Base-by-base conservation (phyloP, 2,113 vertebrate species). In the Elaphurus davidianus region DNA sequence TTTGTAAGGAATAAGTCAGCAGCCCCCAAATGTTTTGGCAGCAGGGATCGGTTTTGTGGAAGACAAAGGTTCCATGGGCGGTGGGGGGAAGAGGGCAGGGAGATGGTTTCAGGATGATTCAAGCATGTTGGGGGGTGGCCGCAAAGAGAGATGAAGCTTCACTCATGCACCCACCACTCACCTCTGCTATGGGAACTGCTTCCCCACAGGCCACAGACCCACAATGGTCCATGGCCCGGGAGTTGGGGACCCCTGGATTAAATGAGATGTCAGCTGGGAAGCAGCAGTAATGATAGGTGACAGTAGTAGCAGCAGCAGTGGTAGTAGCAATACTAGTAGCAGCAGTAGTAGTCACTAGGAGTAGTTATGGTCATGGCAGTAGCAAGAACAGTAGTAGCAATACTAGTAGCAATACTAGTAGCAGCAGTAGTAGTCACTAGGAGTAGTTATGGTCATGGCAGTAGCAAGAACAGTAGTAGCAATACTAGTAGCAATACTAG, bases 71-170 rank as follows among this genome's bases (percentile, higher is more conserved):
- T 43, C 12, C 40, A 76, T 23, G 40, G 36, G 23, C 3, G 1
- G 23, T 27, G 36, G 40, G 23, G 71, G 40, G 19, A 74, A 40
- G 19, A 76, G 71, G 40, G 71, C 40, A 14, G 36, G 40, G 71
- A 43, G n/a, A 25, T 7, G 36, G 23, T 43, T 43, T 76, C 36
- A 43, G 71, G 71, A 43, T 76, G 23, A 76, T 76, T 76, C 71
- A 76, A 14, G 40, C 40, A 27, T 27, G 36, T 27, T 43, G 23
- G 0, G 23, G 71, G 40, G 6, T 1, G 1, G 71, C 71, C 43
- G 40, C 23, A 43, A 76, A 76, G 14, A 14, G 40, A 74, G n/a
- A 23, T 74, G n/a, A 40, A 0, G 0, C 67, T 74, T 40, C 10
- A 40, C 67, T 40, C 67, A 40, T n/a, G 40, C n/a, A 40, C n/a